Evolutionary conservation across 2,113 vertebrate species (phyloP).

Genomic region (Tursiops truncatus): DNA sequence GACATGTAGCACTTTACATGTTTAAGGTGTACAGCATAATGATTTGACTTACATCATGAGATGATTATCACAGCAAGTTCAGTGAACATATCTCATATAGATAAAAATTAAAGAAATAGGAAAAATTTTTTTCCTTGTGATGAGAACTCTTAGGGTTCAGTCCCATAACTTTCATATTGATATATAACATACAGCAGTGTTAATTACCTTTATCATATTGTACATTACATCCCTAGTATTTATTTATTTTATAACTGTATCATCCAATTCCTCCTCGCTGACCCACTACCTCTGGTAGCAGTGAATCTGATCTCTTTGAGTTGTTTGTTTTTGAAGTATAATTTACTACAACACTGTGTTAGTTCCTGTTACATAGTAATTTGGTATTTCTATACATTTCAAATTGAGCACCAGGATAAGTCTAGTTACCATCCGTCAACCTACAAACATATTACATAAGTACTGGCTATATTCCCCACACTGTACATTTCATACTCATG

Average conservation of each 20-base stretch:
- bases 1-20: neutral
- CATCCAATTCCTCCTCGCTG: neutral
- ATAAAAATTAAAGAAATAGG: neutral
- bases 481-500: neutral
- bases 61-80: neutral
- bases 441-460: neutral
- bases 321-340: neutral
- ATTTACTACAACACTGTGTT: neutral
- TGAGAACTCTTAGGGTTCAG: neutral
- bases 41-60: neutral
- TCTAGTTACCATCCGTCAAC: neutral
- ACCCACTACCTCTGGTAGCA: neutral
- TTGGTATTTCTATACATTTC: neutral
- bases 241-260: neutral
- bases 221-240: neutral
- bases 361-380: neutral
- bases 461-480: neutral
- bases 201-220: neutral
- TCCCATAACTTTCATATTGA: neutral
- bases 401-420: neutral
- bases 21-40: neutral
- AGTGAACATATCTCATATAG: neutral
- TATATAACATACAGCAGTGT: neutral
- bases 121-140: neutral
- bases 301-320: neutral